Evolutionary conservation across 2,888 invertebrate genomes (phyloP), one percentile per base, ranked within the genome.

Genomic region (Erynnis tages): DNA sequence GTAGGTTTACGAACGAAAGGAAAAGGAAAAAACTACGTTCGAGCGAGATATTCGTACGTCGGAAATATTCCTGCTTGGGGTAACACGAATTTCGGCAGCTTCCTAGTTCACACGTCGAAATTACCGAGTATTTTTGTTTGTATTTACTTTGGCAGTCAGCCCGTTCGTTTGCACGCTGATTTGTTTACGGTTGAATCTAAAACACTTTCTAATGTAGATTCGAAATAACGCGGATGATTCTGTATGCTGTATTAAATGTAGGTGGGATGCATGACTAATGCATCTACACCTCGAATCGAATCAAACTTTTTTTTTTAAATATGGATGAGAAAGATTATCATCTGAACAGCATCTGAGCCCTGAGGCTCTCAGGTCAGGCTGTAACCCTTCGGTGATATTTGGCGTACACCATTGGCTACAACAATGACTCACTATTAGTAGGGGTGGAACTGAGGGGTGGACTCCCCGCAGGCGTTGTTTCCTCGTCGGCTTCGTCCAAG

Each of bases 381-480:
- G n/a, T n/a, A n/a, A n/a, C n/a, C n/a, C n/a, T n/a, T n/a, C n/a
- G n/a, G n/a, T n/a, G n/a, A n/a, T n/a, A n/a, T n/a, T n/a, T n/a
- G n/a, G n/a, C n/a, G n/a, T n/a, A n/a, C n/a, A n/a, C n/a, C n/a
- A n/a, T n/a, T n/a, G n/a, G n/a, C n/a, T n/a, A n/a, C n/a, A 14
- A 37, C 1, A 0, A 10, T 8, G 14, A 16, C 8, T 65, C 64
- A 68, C 81, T 73, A 43, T 73, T 73, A 2, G 77, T 60, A 2
- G 82, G 89, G 0, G 88, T 85, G 0, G 86, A 82, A 54, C 85
- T 83, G 0, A 86, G 75, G 1, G 86, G 89, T 2, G 88, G 88
- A 37, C 89, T 88, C 4, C 74, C 81, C 0, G 70, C 50, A 0
- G 67, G 62, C 0, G 71, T 53, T 1, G 76, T 79, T 0, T 67